A percentile compares a stretch with the other conserved stretches of the same genome.
Evolutionary conservation across 1,140 invertebrate species (phyloP).

Genomic region (Rhopalosiphum padi): DNA sequence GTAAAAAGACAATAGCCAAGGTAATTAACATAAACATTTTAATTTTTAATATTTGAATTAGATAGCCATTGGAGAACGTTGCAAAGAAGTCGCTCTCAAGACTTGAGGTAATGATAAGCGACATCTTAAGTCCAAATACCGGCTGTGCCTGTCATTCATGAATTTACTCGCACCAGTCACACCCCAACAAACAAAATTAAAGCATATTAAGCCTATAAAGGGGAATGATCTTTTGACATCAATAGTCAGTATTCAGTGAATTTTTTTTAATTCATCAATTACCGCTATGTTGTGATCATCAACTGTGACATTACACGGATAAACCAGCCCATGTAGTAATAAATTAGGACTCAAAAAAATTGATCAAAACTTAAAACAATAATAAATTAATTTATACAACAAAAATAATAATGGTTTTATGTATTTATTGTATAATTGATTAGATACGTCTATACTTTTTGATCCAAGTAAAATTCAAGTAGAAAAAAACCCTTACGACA

Average conservation of each 20-base stretch:
- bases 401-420: constrained; percentile 24
- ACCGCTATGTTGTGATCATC: background rate
- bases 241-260: background rate
- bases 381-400: background rate
- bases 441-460: constrained; percentile 37
- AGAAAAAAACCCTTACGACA: constrained; percentile 47
- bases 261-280: background rate
- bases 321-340: too few species aligned
- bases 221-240: background rate
- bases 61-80: background rate
- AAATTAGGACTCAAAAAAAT: background rate
- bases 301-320: background rate
- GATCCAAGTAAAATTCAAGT: constrained; percentile 50
- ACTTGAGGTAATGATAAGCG: background rate
- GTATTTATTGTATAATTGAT: constrained; percentile 37
- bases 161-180: background rate
- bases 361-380: background rate
- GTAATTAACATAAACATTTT: too few species aligned
- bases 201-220: too few species aligned
- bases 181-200: background rate
- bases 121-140: background rate
- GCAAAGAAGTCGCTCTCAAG: background rate
- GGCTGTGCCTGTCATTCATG: background rate
- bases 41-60: background rate
- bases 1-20: too few species aligned